phyloP scores from a whole-genome alignment of 2,113 vertebrate species.

The Salvelinus sp. region DNA sequence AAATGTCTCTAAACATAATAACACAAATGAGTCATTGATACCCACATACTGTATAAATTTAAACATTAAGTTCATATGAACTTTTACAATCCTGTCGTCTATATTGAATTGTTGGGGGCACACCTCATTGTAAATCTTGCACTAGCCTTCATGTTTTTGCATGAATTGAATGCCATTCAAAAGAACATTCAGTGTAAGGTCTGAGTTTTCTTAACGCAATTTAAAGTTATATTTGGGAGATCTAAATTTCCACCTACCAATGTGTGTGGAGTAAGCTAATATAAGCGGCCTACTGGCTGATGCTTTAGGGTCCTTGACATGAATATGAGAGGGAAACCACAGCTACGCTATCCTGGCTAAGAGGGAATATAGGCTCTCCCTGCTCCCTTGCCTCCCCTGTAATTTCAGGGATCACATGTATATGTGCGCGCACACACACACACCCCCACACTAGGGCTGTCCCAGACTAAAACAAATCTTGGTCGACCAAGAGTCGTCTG shows the following conservation, averaged over 20 bases:
- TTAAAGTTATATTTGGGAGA: conserved; percentile 50
- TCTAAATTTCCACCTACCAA: conserved; percentile 62
- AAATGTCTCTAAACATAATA: conserved; percentile 46
- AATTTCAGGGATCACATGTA: conserved; percentile 67
- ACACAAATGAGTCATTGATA: conserved; percentile 54
- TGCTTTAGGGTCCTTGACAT: conserved; percentile 69
- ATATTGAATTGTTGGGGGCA: conserved; percentile 9
- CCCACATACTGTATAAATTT: conserved; percentile 9
- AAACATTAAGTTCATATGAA: conserved; percentile 8
- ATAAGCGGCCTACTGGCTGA: conserved; percentile 66
- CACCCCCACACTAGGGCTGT: too few relatives aligned
- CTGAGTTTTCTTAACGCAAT: conserved; percentile 23
- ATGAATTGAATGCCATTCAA: conserved; percentile 39
- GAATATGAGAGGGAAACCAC: conserved; percentile 67
- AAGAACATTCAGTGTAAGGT: conserved; percentile 26
- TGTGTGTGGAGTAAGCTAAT: conserved; percentile 54
- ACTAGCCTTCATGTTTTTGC: conserved; percentile 32
- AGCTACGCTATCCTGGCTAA: conserved; percentile 74
- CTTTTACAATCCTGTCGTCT: conserved; percentile 7
- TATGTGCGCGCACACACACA: conserved; percentile 39
- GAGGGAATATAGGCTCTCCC: conserved; percentile 63
- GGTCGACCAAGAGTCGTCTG: too few relatives aligned
- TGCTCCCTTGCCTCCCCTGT: conserved; percentile 70
- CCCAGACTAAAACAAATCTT: too few relatives aligned
- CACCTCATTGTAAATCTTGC: conserved; percentile 17